Evolutionary conservation across 2,888 invertebrate genomes (phyloP).

Genomic region (Rhamphomyia laevipes): DNA sequence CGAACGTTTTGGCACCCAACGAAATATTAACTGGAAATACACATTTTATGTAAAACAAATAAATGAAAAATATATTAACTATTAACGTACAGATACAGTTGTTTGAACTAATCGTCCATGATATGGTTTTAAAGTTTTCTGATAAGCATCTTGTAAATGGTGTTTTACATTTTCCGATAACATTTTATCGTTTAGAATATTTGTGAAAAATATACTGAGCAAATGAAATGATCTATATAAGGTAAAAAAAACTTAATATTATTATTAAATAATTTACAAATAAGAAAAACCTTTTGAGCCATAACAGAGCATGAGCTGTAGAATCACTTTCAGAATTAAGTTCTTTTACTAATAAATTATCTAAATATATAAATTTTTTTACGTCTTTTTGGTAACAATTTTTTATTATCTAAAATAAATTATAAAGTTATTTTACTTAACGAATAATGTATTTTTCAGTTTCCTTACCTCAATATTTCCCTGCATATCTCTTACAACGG

Average conservation of each 20-base stretch:
- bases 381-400: slow-evolving; percentile 43
- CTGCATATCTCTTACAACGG: slow-evolving; percentile 64
- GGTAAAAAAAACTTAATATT: not conserved
- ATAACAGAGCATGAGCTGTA: slow-evolving; percentile 54
- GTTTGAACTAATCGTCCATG: slow-evolving; percentile 68
- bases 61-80: not conserved
- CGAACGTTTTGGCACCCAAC: slow-evolving; percentile 49
- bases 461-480: slow-evolving; percentile 58
- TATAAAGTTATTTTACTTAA: not conserved
- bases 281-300: slow-evolving; percentile 55
- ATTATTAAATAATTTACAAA: not conserved
- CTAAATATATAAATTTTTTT: slow-evolving; percentile 45
- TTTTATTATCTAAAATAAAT: slow-evolving; percentile 46
- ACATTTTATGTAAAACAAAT: not conserved
- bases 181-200: slow-evolving; percentile 29
- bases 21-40: slow-evolving; percentile 16
- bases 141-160: slow-evolving; percentile 54
- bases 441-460: no score
- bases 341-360: slow-evolving; percentile 56
- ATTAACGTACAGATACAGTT: slow-evolving; percentile 51
- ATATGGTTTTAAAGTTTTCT: slow-evolving; percentile 55
- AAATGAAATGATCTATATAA: slow-evolving; percentile 33
- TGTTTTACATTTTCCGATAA: slow-evolving; percentile 45
- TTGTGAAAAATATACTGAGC: slow-evolving; percentile 33
- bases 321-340: slow-evolving; percentile 40